Percentiles rank a stretch among this genome's conserved stretches.
Conservation (phyloP, 2,888 invertebrate species). For the Brenthis daphne region DNA sequence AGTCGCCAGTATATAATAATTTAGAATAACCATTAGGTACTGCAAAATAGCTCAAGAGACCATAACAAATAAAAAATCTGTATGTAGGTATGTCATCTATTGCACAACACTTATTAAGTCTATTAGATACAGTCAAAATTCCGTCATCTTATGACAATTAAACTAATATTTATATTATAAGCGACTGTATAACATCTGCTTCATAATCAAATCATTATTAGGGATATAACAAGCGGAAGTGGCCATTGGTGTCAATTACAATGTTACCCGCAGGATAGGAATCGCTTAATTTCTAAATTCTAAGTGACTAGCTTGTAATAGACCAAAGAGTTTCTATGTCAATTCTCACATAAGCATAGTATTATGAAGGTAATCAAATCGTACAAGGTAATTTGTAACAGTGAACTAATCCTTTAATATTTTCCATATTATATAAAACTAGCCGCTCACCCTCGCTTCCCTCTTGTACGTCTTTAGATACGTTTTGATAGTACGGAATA, state of each 20-base stretch:
- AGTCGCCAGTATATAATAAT: too few species aligned
- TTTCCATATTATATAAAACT: too few species aligned
- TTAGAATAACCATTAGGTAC: too few species aligned
- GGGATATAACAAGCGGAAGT: constrained; percentile 20
- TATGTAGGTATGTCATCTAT: too few species aligned
- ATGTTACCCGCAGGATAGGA: constrained; percentile 24
- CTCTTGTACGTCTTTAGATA: too few species aligned
- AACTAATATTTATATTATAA: background rate
- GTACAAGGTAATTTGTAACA: background rate
- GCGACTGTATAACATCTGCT: background rate
- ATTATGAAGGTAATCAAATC: background rate
- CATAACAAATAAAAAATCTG: too few species aligned
- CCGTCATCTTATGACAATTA: too few species aligned
- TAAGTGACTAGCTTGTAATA: constrained; percentile 14
- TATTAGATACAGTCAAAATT: too few species aligned
- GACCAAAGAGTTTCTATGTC: constrained; percentile 12
- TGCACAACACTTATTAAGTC: too few species aligned
- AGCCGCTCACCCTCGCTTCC: too few species aligned
- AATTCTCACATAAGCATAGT: constrained; percentile 10
- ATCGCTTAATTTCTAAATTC: constrained; percentile 28
- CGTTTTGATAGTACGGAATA: too few species aligned
- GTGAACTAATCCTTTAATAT: background rate
- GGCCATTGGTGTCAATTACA: constrained; percentile 35
- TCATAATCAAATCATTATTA: constrained; percentile 20
- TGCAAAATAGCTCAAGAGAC: too few species aligned